Conservation (phyloP, 2,888 invertebrate genomes). For the Drosophila acutilabella region DNA sequence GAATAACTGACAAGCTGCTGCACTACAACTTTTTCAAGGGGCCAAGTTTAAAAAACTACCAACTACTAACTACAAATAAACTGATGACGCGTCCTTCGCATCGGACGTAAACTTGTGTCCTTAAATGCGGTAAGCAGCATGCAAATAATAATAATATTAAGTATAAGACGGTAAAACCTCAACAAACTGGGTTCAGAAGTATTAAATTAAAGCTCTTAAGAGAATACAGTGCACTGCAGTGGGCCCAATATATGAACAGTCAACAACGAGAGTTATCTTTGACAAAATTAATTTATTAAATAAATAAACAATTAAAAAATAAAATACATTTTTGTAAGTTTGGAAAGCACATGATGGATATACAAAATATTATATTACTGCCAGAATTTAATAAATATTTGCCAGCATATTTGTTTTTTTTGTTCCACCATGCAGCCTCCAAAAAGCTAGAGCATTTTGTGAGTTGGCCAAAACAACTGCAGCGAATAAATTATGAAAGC, state of each 20-base stretch:
- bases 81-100: conserved; percentile 16
- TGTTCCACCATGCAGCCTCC: conserved; percentile 42
- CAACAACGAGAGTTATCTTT: too few relatives aligned
- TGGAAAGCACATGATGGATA: too few relatives aligned
- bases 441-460: conserved; percentile 26
- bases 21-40: conserved; percentile 42
- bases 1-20: conserved; percentile 23
- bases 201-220: not conserved
- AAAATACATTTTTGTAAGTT: too few relatives aligned
- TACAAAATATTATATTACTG: too few relatives aligned
- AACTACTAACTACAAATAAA: not conserved
- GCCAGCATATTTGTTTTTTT: not conserved
- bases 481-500: conserved; percentile 64
- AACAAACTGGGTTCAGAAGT: conserved; percentile 9
- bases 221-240: conserved; percentile 9
- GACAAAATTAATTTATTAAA: too few relatives aligned
- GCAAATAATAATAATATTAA: conserved; percentile 57
- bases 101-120: conserved; percentile 48
- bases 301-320: too few relatives aligned
- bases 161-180: conserved; percentile 21
- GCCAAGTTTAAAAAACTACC: conserved; percentile 59
- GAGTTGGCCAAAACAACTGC: conserved; percentile 63
- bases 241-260: not conserved
- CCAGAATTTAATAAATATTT: not conserved
- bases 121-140: conserved; percentile 44